Evolutionary conservation across 2,888 invertebrate genomes (phyloP).

Genomic region (Anodontia alba): DNA sequence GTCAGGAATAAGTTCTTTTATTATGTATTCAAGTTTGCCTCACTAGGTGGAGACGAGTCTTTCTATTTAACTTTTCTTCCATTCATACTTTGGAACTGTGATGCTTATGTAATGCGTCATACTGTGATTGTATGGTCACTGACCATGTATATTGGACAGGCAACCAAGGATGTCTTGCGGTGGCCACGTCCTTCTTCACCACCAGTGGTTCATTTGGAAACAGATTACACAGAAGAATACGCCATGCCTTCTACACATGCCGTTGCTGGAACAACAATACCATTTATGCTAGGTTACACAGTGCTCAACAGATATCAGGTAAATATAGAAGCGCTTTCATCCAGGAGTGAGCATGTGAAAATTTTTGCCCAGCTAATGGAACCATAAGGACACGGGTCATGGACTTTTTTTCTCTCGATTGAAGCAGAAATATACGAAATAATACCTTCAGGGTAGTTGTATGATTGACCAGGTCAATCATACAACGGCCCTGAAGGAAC

Average conservation of each 20-base stretch:
- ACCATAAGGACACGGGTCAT: no score
- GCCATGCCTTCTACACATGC: slow-evolving; percentile 79
- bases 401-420: no score
- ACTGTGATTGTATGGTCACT: slow-evolving; percentile 72
- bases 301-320: slow-evolving; percentile 74
- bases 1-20: slow-evolving; percentile 65
- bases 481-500: no score
- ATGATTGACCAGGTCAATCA: no score
- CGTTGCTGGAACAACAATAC: slow-evolving; percentile 76
- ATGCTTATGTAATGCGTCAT: slow-evolving; percentile 64
- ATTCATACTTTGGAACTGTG: slow-evolving; percentile 74
- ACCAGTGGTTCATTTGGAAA: slow-evolving; percentile 75
- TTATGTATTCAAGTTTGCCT: slow-evolving; percentile 68
- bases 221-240: slow-evolving; percentile 71
- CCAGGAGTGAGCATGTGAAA: no score
- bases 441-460: no score
- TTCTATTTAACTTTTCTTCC: slow-evolving; percentile 73
- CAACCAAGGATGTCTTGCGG: slow-evolving; percentile 72
- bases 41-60: slow-evolving; percentile 76
- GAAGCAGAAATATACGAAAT: no score
- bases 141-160: slow-evolving; percentile 77
- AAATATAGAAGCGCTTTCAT: slow-evolving; percentile 31
- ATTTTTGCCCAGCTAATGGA: no score
- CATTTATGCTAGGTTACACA: slow-evolving; percentile 65
- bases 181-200: slow-evolving; percentile 77